These are phyloP conservation scores for Eueides isabella DNA, from an alignment of 1,140 invertebrate genomes.

Conservation along the genomic window DNA sequence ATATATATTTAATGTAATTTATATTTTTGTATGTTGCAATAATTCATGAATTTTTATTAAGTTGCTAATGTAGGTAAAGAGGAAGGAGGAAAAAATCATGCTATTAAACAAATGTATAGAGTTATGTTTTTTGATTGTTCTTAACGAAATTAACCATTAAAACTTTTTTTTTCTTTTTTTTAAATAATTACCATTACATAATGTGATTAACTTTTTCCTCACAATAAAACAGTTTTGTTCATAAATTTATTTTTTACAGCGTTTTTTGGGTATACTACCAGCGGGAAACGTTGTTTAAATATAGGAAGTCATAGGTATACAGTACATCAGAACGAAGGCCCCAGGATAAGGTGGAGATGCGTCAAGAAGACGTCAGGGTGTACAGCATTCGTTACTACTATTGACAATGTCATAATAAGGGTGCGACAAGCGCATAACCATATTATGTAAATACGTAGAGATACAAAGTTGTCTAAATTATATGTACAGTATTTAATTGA, in stretches of 20 bases:
- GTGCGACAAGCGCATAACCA: constrained; percentile 62
- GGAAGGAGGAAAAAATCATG: not conserved
- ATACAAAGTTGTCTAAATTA: not conserved
- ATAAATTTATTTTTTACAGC: constrained; percentile 50
- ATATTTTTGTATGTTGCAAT: not conserved
- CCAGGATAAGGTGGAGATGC: constrained; percentile 65
- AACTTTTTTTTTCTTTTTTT: too few species aligned
- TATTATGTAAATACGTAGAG: not conserved
- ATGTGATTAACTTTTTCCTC: not conserved
- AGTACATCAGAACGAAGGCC: constrained; percentile 65
- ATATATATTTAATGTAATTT: too few species aligned
- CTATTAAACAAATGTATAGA: not conserved
- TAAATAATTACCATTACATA: too few species aligned
- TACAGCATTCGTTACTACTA: constrained; percentile 62
- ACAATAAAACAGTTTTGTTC: not conserved
- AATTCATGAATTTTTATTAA: not conserved
- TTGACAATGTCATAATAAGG: constrained; percentile 67
- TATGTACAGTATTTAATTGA: too few species aligned
- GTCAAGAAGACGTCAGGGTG: constrained; percentile 63
- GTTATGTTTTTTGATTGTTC: not conserved
- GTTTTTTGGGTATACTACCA: constrained; percentile 59
- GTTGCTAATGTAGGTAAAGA: not conserved
- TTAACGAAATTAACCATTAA: not conserved
- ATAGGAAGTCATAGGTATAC: constrained; percentile 57
- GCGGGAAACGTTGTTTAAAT: constrained; percentile 62